Evolutionary conservation across 2,797 vertebrate species (phyloP).

Genomic region (Mallotus villosus): DNA sequence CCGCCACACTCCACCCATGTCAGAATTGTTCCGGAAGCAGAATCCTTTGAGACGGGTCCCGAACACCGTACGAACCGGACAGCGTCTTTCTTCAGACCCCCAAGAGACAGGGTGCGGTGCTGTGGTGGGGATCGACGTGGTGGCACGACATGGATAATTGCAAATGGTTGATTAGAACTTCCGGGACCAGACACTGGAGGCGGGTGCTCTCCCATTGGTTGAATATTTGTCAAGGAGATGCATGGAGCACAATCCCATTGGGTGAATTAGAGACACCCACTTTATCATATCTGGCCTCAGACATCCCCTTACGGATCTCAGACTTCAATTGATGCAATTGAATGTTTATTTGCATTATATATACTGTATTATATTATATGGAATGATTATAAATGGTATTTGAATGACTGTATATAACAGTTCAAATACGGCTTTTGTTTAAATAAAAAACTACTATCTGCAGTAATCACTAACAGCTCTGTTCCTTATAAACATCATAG

Average conservation of each 20-base stretch:
- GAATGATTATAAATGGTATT: too few relatives aligned
- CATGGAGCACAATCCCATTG: not conserved
- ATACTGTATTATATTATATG: not conserved
- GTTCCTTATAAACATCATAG: too few relatives aligned
- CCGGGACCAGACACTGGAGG: constrained; percentile 44
- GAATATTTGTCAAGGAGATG: not conserved
- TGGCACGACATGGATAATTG: constrained; percentile 64
- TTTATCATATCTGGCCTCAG: not conserved
- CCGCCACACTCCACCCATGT: constrained; percentile 27
- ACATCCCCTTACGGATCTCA: not conserved
- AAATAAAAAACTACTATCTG: too few relatives aligned
- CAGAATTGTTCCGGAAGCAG: constrained; percentile 20
- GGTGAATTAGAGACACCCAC: not conserved
- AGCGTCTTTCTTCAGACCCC: constrained; percentile 49
- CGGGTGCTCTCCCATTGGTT: not conserved
- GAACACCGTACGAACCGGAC: constrained; percentile 51
- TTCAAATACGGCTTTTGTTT: too few relatives aligned
- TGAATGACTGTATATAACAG: too few relatives aligned
- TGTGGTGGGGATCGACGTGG: constrained; percentile 50
- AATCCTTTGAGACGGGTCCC: constrained; percentile 44
- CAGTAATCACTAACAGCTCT: too few relatives aligned
- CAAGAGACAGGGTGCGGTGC: constrained; percentile 66
- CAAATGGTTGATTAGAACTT: constrained; percentile 63
- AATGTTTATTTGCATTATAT: not conserved
- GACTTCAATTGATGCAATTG: not conserved